Percentiles rank a stretch among this genome's conserved stretches.
These are phyloP conservation scores for Barbus barbus DNA, from an alignment of 2,113 vertebrate genomes.

Conservation along the genomic window DNA sequence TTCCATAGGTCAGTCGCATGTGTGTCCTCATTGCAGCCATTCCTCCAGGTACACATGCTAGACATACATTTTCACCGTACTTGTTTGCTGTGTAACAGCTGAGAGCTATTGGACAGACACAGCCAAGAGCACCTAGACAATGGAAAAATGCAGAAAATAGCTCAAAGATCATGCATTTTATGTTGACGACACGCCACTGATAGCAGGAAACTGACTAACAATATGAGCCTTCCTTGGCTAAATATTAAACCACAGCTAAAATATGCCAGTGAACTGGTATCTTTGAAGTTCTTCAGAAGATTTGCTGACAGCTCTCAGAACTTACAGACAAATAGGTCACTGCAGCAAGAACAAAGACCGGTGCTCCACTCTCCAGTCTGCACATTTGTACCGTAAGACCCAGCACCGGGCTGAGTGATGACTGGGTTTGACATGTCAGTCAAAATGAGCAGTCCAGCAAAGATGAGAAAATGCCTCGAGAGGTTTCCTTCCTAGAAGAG, in stretches of 20 bases:
- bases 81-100: conserved; percentile 75
- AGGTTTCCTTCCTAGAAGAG: not conserved
- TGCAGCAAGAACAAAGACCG: conserved; percentile 75
- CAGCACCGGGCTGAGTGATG: conserved; percentile 73
- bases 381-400: conserved; percentile 76
- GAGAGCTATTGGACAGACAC: conserved; percentile 68
- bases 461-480: not conserved
- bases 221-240: not conserved
- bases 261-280: not conserved
- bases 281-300: not conserved
- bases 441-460: conserved; percentile 8
- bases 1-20: conserved; percentile 82
- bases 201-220: not conserved
- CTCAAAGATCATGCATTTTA: not conserved
- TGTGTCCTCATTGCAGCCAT: conserved; percentile 79
- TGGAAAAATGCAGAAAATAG: not conserved
- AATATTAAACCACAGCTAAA: not conserved
- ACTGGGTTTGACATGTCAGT: conserved; percentile 76
- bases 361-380: conserved; percentile 81
- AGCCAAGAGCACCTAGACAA: conserved; percentile 71
- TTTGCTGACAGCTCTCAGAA: conserved; percentile 36
- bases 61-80: conserved; percentile 76
- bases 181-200: not conserved
- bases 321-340: conserved; percentile 76
- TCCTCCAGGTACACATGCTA: conserved; percentile 76